Evolutionary conservation across 2,797 vertebrate species (phyloP).

Genomic region (Okamejei kenojei): DNA sequence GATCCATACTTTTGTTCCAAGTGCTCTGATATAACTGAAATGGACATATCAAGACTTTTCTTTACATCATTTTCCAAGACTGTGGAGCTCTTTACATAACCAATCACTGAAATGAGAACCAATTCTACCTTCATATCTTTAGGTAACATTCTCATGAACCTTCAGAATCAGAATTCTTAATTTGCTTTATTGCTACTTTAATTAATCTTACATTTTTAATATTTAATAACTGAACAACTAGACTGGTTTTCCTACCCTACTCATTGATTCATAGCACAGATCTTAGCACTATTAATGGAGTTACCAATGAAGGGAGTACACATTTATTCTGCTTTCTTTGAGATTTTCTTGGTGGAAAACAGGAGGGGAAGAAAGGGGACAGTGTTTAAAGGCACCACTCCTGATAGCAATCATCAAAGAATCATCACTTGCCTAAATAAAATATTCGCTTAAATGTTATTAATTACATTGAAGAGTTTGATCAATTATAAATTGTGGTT

Average conservation of each 20-base stretch:
- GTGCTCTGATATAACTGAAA: slow-evolving; percentile 59
- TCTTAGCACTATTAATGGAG: not conserved
- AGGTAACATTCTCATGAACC: not conserved
- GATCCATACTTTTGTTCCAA: slow-evolving; percentile 53
- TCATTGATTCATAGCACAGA: not conserved
- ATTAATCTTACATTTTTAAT: not conserved
- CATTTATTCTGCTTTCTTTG: slow-evolving; percentile 37
- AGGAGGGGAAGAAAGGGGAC: not conserved
- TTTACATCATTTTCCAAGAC: slow-evolving; percentile 50
- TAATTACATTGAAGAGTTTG: slow-evolving; percentile 6
- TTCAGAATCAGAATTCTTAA: slow-evolving; percentile 15
- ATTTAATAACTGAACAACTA: not conserved
- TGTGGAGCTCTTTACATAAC: slow-evolving; percentile 60
- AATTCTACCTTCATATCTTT: slow-evolving; percentile 26
- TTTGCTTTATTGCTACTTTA: slow-evolving; percentile 23
- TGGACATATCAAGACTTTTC: slow-evolving; percentile 47
- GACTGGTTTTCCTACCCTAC: not conserved
- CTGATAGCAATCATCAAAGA: not conserved
- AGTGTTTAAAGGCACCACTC: not conserved
- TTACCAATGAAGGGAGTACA: not conserved
- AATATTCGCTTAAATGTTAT: no score
- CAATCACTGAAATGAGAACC: slow-evolving; percentile 44
- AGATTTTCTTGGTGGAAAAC: not conserved
- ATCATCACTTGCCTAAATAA: no score
- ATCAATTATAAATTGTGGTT: slow-evolving; percentile 2